These are phyloP conservation scores for Sylvilagus floridanus DNA, from an alignment of 2,797 vertebrate genomes.

Conservation along the genomic window DNA sequence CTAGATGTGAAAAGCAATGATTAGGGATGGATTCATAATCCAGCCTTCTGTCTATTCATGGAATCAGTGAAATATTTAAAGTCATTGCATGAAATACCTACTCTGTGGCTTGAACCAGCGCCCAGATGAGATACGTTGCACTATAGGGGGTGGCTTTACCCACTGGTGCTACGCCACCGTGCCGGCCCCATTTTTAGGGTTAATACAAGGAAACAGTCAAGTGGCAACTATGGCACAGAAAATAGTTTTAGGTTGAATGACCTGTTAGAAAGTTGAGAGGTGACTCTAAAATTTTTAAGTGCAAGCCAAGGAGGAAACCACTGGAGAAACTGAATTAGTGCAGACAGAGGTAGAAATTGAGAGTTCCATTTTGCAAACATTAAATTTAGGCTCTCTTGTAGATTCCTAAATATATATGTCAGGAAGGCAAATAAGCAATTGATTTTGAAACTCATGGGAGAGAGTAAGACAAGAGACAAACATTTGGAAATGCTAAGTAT, in stretches of 20 bases:
- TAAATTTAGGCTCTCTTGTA: neutral
- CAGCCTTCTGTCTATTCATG: neutral
- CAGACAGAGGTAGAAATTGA: neutral
- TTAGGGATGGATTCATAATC: neutral
- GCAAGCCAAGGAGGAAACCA: neutral
- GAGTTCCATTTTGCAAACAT: neutral
- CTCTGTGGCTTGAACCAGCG: neutral
- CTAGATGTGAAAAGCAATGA: neutral
- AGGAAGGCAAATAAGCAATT: neutral
- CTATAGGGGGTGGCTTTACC: too few species aligned
- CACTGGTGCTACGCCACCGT: too few species aligned
- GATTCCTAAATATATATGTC: neutral
- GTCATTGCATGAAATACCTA: neutral
- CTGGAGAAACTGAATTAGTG: neutral
- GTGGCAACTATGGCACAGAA: neutral
- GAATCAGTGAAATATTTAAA: slow-evolving; percentile 18
- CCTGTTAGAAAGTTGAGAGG: neutral
- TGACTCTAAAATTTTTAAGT: neutral
- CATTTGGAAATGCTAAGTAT: neutral
- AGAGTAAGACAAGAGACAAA: neutral
- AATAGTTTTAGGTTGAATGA: neutral
- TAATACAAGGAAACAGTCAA: neutral
- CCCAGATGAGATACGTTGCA: too few species aligned
- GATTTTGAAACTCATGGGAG: neutral
- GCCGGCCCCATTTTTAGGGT: neutral